Base-by-base conservation (phyloP, 2,113 vertebrate genomes). In the Istiophorus platypterus region DNA sequence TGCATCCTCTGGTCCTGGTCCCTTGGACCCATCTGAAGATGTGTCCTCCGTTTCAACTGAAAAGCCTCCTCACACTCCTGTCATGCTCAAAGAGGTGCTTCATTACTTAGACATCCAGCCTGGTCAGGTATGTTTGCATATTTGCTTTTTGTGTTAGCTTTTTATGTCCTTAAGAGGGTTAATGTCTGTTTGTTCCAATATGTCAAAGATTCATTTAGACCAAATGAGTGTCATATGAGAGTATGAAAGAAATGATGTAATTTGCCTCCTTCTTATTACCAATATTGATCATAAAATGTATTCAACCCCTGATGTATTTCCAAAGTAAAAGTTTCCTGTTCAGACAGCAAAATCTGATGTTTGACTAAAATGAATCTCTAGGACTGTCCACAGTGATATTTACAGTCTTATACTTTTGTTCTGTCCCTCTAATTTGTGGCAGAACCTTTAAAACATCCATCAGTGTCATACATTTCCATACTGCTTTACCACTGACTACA, bases 51-150 rank as follows among this genome's bases (percentile, higher is more conserved):
- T 34, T 85, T 87, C 70, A 49, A 3, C 49, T 31, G 80, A 87
- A 81, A 87, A 86, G 13, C 70, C 72, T 56, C 90, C 76, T 74
- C 93, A 94, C 62, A 87, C 54, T 1, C 93, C 93, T 78, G 93
- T 93, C 41, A 89, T 94, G 93, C 81, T 92, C 17, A 91, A 91
- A 80, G 92, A 94, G 57, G 91, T 93, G 78, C 92, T 94, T 78
- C 87, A 91, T 42, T 90, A 88, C 76, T 87, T 94, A 74, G 85
- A 92, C 52, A 62, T 94, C 52, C 86, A 89, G 17, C 88, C 64
- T 71, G 88, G 89, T 58, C 92, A 94, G 89, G 93, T 94, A 89
- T 2, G 78, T 85, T 70, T 85, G 61, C 45, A 72, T 47, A 22
- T 51, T 85, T 39, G 4, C 42, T 65, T 22, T 69, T 47, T 72